phyloP scores from a whole-genome alignment of 2,113 vertebrate genomes.

The Rousettus leschenaultii region DNA sequence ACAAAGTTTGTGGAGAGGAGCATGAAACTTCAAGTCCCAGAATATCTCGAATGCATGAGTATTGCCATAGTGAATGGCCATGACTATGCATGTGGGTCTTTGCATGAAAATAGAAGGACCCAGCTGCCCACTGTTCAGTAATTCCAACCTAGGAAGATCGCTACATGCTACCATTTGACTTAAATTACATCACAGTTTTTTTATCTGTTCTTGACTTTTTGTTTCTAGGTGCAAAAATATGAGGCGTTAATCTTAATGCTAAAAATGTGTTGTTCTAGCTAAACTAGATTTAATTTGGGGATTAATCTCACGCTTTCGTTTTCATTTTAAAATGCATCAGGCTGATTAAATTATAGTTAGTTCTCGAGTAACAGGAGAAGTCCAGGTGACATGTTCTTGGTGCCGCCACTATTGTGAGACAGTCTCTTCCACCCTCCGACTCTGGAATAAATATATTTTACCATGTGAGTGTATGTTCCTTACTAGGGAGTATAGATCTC shows the following conservation, averaged over 20 bases:
- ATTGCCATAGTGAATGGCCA: not conserved
- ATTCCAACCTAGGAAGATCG: not conserved
- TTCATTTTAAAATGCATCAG: not conserved
- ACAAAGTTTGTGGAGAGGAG: not conserved
- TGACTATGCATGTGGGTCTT: not conserved
- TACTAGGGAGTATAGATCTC: slow-evolving; percentile 40
- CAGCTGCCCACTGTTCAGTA: not conserved
- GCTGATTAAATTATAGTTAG: not conserved
- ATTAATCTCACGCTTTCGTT: not conserved
- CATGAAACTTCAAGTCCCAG: not conserved
- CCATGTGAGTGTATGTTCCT: not conserved
- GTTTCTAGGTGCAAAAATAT: slow-evolving; percentile 39
- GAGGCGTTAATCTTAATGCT: slow-evolving; percentile 47
- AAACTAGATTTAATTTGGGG: slow-evolving; percentile 46
- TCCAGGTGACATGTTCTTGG: not conserved
- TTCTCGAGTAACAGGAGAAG: slow-evolving; percentile 2
- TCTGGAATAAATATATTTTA: slow-evolving; percentile 23
- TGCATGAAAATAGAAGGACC: not conserved
- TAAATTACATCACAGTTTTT: not conserved
- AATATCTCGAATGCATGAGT: not conserved
- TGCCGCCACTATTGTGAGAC: not conserved
- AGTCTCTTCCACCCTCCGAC: slow-evolving; percentile 22
- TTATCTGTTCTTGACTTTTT: slow-evolving; percentile 47
- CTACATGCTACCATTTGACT: not conserved
- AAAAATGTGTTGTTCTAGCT: slow-evolving; percentile 32